Evolutionary conservation across 2,797 vertebrate genomes (phyloP).

Genomic region (Cryptoprocta ferox): DNA sequence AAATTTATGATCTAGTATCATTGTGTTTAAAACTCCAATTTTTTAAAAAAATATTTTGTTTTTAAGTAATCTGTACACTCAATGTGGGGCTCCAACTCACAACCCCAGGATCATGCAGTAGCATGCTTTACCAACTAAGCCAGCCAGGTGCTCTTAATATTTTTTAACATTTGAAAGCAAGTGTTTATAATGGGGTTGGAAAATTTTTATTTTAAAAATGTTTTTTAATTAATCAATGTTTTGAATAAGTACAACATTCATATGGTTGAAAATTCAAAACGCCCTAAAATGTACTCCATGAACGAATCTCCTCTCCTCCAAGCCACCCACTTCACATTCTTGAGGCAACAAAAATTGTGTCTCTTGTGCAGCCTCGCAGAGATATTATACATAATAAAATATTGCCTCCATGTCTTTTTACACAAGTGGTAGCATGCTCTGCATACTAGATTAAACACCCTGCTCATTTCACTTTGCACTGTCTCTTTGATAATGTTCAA

Average conservation of each 20-base stretch:
- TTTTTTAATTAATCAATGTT: background rate
- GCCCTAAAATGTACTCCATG: background rate
- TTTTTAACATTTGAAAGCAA: background rate
- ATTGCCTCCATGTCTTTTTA: background rate
- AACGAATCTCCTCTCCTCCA: background rate
- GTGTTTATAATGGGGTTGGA: too few relatives aligned
- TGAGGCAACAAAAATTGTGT: constrained; percentile 10
- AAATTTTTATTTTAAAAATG: background rate
- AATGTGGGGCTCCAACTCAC: background rate
- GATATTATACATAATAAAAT: constrained; percentile 11
- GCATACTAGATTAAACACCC: background rate
- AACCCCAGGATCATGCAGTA: background rate
- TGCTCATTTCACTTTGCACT: background rate
- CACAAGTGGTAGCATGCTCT: background rate
- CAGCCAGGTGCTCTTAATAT: background rate
- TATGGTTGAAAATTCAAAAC: constrained; percentile 32
- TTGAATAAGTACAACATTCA: background rate
- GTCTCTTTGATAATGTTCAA: constrained; percentile 47
- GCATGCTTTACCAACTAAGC: background rate
- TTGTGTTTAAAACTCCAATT: constrained; percentile 53
- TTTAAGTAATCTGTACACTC: background rate
- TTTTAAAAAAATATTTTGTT: background rate
- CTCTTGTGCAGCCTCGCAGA: background rate
- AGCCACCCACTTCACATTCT: background rate
- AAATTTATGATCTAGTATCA: constrained; percentile 1